phyloP scores from a whole-genome alignment of 2,797 vertebrate genomes.

The Enteromius treurensis region DNA sequence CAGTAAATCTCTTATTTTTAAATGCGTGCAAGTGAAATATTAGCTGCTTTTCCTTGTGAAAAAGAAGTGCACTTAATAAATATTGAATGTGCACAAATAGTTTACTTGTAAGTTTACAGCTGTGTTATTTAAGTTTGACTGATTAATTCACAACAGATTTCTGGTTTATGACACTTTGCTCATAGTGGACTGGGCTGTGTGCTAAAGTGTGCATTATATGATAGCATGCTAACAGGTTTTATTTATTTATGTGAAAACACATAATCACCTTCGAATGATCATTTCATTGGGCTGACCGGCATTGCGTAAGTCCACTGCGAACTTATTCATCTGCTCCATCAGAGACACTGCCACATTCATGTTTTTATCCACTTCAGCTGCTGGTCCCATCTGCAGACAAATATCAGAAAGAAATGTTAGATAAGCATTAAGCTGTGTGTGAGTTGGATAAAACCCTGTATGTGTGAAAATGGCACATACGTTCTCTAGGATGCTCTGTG shows the following conservation, averaged over 20 bases:
- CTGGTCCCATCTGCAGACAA: constrained; percentile 65
- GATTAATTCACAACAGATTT: background rate
- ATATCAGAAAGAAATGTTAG: background rate
- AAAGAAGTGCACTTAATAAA: background rate
- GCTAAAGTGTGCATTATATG: background rate
- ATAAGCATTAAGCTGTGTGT: background rate
- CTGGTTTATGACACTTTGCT: background rate
- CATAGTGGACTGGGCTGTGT: background rate
- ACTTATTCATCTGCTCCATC: constrained; percentile 65
- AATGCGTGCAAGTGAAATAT: background rate
- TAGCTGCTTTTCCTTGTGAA: background rate
- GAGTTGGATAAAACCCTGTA: background rate
- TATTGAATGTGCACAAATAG: background rate
- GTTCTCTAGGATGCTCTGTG: constrained; percentile 55
- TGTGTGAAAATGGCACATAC: constrained; percentile 65
- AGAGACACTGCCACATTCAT: constrained; percentile 61
- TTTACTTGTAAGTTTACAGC: background rate
- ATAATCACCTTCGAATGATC: constrained; percentile 54
- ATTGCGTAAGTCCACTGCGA: constrained; percentile 59
- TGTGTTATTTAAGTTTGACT: background rate
- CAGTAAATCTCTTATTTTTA: background rate
- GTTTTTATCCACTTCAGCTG: constrained; percentile 62
- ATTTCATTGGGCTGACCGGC: constrained; percentile 60
- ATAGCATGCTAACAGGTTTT: background rate
- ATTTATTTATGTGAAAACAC: background rate